Evolutionary conservation across 2,797 vertebrate genomes (phyloP).

Genomic region (Myoxocephalus aenaeus): DNA sequence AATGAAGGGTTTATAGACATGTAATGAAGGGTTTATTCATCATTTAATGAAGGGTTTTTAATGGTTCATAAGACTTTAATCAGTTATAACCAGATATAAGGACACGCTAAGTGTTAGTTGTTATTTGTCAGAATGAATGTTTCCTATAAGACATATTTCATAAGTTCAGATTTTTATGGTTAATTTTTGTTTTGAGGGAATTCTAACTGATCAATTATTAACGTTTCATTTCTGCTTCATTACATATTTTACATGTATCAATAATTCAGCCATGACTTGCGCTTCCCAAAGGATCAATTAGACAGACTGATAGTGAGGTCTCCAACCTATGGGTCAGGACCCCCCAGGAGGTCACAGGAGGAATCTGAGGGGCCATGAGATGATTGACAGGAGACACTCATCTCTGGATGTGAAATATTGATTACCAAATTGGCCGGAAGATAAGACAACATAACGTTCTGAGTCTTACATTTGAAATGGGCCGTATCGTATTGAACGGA

Average conservation of each 20-base stretch:
- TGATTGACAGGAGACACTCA: constrained; percentile 6
- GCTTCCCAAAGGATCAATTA: constrained; percentile 70
- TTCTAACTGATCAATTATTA: constrained; percentile 20
- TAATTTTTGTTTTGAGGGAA: background rate
- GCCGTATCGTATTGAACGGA: background rate
- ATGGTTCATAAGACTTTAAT: too few relatives aligned
- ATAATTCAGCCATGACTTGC: constrained; percentile 55
- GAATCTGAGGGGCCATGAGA: background rate
- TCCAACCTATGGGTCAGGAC: constrained; percentile 59
- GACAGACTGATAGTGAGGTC: constrained; percentile 76
- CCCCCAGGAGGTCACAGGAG: constrained; percentile 12
- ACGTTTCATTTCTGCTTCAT: constrained; percentile 11
- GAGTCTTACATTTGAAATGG: background rate
- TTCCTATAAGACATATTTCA: too few relatives aligned
- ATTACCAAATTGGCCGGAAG: background rate
- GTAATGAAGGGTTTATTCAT: too few relatives aligned
- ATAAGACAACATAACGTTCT: background rate
- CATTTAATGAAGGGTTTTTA: too few relatives aligned
- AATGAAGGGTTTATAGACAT: too few relatives aligned
- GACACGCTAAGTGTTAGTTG: too few relatives aligned
- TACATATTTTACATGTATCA: constrained; percentile 48
- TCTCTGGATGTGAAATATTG: background rate
- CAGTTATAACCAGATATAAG: too few relatives aligned
- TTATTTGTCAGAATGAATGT: too few relatives aligned
- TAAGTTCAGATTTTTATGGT: background rate